Percentiles rank a stretch among this genome's conserved stretches.
These are phyloP conservation scores for human DNA, from an alignment of 2,113 vertebrate species.

Conservation along the genomic window GRCh38 chr14:54702501-54703000, in stretches of 20 bases:
- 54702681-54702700: conserved; percentile 84
- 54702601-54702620: neutral
- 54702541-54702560: conserved; percentile 97
- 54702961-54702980: conserved; percentile 63
- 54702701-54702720: conserved; percentile 81
- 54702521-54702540: conserved; percentile 97
- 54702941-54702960: conserved; percentile 56
- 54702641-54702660: conserved; percentile 74
- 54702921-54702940: conserved; percentile 48
- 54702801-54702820: conserved; percentile 18
- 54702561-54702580: conserved; percentile 94
- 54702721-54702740: conserved; percentile 75
- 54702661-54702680: conserved; percentile 87
- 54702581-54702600: conserved; percentile 85
- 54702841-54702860: conserved; percentile 34
- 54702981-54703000: conserved; percentile 26
- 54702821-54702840: neutral
- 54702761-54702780: conserved; percentile 44
- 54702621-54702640: conserved; percentile 58
- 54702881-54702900: conserved; percentile 39
- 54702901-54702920: conserved; percentile 24
- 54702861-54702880: conserved; percentile 53
- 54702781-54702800: conserved; percentile 53
- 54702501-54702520: conserved; percentile 95
- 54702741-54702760: neutral